Conservation (phyloP, 1,140 invertebrate genomes). For the Leptopilina boulardi region DNA sequence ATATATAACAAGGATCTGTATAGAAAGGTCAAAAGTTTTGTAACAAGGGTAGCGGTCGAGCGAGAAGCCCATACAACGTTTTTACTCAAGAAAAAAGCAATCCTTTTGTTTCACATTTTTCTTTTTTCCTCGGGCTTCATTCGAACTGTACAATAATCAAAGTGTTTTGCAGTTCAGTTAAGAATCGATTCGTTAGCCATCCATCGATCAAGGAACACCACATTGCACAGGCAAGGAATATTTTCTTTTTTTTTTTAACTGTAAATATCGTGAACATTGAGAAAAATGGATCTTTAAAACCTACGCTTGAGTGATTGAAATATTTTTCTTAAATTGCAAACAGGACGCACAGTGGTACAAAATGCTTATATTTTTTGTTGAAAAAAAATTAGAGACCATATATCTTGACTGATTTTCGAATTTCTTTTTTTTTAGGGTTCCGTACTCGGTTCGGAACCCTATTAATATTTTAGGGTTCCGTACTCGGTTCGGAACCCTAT, state of each 20-base stretch:
- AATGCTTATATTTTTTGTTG: too few relatives aligned
- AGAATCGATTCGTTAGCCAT: conserved; percentile 13
- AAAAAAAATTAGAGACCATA: too few relatives aligned
- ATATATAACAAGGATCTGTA: background rate
- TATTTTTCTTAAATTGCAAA: too few relatives aligned
- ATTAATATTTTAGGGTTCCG: too few relatives aligned
- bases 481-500: too few relatives aligned
- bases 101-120: background rate
- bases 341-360: too few relatives aligned
- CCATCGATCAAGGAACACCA: conserved; percentile 41
- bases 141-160: conserved; percentile 42
- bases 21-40: conserved; percentile 37
- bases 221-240: background rate
- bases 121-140: conserved; percentile 36
- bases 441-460: too few relatives aligned
- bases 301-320: too few relatives aligned
- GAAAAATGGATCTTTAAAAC: background rate
- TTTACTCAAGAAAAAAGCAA: background rate
- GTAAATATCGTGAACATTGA: background rate
- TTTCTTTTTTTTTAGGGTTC: too few relatives aligned
- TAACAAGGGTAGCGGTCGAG: conserved; percentile 36
- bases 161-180: conserved; percentile 6
- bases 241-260: background rate
- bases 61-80: background rate
- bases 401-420: too few relatives aligned